These are phyloP conservation scores for Phoxinus dragarum DNA, from an alignment of 2,797 vertebrate genomes.

Conservation along the genomic window DNA sequence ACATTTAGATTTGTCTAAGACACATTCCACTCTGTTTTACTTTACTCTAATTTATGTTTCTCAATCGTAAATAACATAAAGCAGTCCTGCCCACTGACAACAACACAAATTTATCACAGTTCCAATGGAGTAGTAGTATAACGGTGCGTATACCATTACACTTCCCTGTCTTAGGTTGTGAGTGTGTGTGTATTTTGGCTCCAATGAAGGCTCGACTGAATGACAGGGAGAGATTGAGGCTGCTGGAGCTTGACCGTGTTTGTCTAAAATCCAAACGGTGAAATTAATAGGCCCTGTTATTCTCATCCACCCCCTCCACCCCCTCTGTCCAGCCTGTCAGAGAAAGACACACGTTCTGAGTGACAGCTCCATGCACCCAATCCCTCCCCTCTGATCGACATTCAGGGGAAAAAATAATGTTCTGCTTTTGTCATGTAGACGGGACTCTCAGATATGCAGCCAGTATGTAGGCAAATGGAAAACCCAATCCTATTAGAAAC, in stretches of 20 bases:
- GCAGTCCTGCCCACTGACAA: not conserved
- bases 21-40: not conserved
- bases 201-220: constrained; percentile 62
- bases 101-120: not conserved
- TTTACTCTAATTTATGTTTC: not conserved
- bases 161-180: not conserved
- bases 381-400: not conserved
- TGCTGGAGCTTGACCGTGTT: constrained; percentile 74
- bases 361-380: constrained; percentile 65
- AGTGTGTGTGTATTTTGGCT: constrained; percentile 10
- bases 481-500: constrained; percentile 71
- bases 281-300: constrained; percentile 77
- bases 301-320: constrained; percentile 61
- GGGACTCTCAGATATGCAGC: constrained; percentile 46
- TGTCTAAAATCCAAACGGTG: constrained; percentile 75
- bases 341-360: constrained; percentile 53
- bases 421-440: constrained; percentile 29
- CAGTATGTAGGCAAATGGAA: constrained; percentile 68
- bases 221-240: constrained; percentile 74
- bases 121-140: not conserved
- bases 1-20: not conserved
- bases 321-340: constrained; percentile 49
- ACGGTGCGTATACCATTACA: not conserved
- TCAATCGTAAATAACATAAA: not conserved
- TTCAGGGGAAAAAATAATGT: not conserved